Base-by-base conservation (phyloP, 2,113 vertebrate genomes). In the Pycnonotus jocosus region DNA sequence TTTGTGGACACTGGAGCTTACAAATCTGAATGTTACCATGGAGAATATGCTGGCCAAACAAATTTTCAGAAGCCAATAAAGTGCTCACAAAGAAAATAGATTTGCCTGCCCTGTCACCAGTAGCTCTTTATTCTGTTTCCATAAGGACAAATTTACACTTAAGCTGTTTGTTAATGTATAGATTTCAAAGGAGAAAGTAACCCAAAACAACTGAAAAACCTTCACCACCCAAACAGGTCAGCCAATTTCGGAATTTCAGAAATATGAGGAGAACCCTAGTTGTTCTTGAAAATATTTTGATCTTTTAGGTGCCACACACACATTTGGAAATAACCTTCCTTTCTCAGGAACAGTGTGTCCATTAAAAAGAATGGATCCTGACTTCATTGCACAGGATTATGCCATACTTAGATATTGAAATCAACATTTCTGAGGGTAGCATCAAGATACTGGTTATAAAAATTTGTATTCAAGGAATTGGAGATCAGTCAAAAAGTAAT, bases 221-320 rank as follows among this genome's bases (percentile, higher is more conserved):
- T 6, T 21, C 5, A 56, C 2, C 27, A 23, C 4, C 1, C 5
- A 20, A 68, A 10, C 9, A 57, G 1, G 6, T 69, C 25, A 76
- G 3, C 5, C 33, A 65, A 33, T 17, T 45, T 38, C 31, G 50
- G 20, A 51, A 37, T 62, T 74, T 74, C 21, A 54, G 53, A 50
- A 83, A 42, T 25, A 45, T 17, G 31, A 66, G 37, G 23, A 42
- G 7, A 11, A 50, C 4, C 0, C 6, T 11, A 12, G 12, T 3
- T 35, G 15, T 27, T 80, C 64, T 44, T 51, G 28, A 77, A 86
- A 44, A 60, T 37, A 7, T 51, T 28, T 27, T 82, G 31, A 14
- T 53, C 10, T 40, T 62, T 4, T 45, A 45, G 7, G 16, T 27
- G 12, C 11, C 31, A 42, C 19, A 62, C 18, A 35, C 2, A 18